Evolutionary conservation across 92 coral and sea anemone species (phyloP), one percentile per base, ranked within the genome.

Genomic region (Muricea muricata): DNA sequence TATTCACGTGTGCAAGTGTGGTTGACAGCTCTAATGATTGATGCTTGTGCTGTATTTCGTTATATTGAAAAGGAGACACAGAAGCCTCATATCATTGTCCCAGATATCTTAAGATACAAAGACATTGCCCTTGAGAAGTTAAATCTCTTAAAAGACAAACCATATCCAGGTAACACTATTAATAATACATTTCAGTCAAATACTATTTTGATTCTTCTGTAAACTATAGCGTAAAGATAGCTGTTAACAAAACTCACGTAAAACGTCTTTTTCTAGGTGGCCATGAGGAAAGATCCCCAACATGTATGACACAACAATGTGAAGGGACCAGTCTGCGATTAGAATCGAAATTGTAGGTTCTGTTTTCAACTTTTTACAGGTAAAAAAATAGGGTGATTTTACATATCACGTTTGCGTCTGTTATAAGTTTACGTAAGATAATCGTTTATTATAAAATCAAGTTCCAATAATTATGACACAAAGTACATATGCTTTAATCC

Each of bases 71-170:
- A 68, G 20, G 75, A 68, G 18, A 33, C 48, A 11, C 50, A 68
- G 75, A 68, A 68, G 50, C 47, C 47, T 26, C 25, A 68, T 3
- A 68, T 68, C 1, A 68, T 68, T 30, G n/a, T 72, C 35, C 78
- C 78, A 3, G 57, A 72, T 72, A 72, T 72, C 55, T 72, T 72
- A 58, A 72, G 32, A 30, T 72, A 72, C 50, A 45, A 35, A 72
- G 78, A 72, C 34, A 35, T 69, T 37, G 74, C 74, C 6, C 41
- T 67, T 23, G 57, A 72, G 25, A 72, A 72, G 24, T n/a, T 72
- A 14, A 58, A 72, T 18, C 54, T 72, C 18, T 18, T 72, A 20
- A 20, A 72, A 41, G 56, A 23, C 13, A 20, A 72, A 41, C 57
- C 78, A 72, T 72, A 72, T 25, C 78, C 58, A 72, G 78, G 78